phyloP scores from a whole-genome alignment of 92 coral and sea anemone genomes.

The Porites lobata region DNA sequence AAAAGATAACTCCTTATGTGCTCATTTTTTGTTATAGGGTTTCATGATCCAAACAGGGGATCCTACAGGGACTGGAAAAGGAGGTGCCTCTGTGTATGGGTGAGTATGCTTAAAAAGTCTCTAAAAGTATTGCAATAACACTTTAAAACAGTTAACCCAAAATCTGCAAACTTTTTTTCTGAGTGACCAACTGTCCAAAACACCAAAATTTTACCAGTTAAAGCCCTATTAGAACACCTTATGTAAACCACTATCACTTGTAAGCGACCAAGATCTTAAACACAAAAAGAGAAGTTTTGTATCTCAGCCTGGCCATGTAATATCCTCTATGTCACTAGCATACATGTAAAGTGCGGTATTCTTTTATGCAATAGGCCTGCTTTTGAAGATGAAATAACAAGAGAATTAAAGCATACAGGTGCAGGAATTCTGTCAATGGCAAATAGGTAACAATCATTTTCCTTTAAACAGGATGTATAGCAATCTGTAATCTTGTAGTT shows the following conservation, averaged over 20 bases:
- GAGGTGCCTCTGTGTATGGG: constrained; percentile 99
- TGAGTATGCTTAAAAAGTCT: constrained; percentile 25
- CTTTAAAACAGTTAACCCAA: neutral
- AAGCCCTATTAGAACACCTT: too few relatives aligned
- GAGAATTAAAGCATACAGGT: constrained; percentile 98
- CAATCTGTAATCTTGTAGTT: too few relatives aligned
- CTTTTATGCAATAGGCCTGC: constrained; percentile 74
- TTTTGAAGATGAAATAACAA: constrained; percentile 98
- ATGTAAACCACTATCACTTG: too few relatives aligned
- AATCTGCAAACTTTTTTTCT: too few relatives aligned
- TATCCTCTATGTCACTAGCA: too few relatives aligned
- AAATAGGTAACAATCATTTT: constrained; percentile 77
- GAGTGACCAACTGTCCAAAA: too few relatives aligned
- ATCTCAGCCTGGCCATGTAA: too few relatives aligned
- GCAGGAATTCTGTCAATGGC: constrained; percentile 99
- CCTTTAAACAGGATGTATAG: too few relatives aligned
- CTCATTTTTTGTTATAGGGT: constrained; percentile 56
- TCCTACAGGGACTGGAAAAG: constrained; percentile 98
- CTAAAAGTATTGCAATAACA: neutral
- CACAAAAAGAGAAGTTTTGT: too few relatives aligned
- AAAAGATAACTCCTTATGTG: neutral
- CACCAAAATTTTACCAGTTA: too few relatives aligned
- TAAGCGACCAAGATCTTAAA: too few relatives aligned
- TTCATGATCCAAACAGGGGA: constrained; percentile 99
- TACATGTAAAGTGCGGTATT: too few relatives aligned